Percentiles rank a stretch among this genome's conserved stretches.
phyloP scores from a whole-genome alignment of 2,797 vertebrate genomes.

The Mus spretus region DNA sequence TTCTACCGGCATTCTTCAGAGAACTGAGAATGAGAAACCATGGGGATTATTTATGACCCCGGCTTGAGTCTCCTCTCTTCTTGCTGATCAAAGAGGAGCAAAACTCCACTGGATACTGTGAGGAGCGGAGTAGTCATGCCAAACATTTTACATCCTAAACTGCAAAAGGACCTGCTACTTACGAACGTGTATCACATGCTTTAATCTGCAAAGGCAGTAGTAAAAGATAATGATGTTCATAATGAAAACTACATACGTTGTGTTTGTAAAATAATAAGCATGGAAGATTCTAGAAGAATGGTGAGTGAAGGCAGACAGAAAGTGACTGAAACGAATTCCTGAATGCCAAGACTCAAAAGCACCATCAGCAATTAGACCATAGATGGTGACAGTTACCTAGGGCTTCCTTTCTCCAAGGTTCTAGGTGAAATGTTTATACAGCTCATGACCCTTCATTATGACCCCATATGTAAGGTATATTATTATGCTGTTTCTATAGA shows the following conservation, averaged over 20 bases:
- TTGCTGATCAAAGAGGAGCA: background rate
- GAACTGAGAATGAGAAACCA: background rate
- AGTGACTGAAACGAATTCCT: background rate
- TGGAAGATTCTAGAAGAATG: background rate
- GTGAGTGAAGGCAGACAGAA: background rate
- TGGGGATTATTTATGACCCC: background rate
- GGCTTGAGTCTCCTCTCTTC: background rate
- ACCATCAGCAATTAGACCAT: background rate
- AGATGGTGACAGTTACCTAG: background rate
- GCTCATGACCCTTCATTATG: background rate
- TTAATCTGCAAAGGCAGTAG: background rate
- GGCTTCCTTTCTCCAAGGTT: background rate
- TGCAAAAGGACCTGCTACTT: background rate
- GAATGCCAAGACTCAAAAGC: background rate
- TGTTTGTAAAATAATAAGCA: background rate
- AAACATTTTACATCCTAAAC: background rate
- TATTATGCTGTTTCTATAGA: background rate
- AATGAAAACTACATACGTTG: background rate
- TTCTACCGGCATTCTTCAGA: background rate
- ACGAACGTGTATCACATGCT: background rate
- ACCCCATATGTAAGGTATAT: too few species aligned
- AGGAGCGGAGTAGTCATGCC: background rate
- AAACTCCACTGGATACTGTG: background rate
- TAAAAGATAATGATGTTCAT: background rate
- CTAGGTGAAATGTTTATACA: background rate